phyloP scores from a whole-genome alignment of 2,888 invertebrate genomes.

The Nezara viridula region DNA sequence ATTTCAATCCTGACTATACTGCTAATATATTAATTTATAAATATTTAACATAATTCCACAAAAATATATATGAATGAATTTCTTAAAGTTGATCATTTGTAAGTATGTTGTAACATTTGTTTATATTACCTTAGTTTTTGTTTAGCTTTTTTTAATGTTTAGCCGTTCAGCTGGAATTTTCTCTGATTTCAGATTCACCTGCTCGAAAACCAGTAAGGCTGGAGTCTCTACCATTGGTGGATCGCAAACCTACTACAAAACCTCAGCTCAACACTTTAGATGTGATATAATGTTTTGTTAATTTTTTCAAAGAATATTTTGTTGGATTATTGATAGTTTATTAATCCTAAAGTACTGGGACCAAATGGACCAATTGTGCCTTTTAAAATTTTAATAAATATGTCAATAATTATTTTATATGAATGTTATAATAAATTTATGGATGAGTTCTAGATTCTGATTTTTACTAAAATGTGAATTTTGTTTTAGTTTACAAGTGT shows the following conservation, averaged over 20 bases:
- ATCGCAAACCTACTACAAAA: slow-evolving; percentile 65
- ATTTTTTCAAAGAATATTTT: slow-evolving; percentile 20
- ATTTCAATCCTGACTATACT: no score
- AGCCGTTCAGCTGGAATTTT: no score
- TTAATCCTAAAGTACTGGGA: slow-evolving; percentile 38
- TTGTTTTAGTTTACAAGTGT: not conserved
- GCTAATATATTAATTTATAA: no score
- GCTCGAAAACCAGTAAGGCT: slow-evolving; percentile 70
- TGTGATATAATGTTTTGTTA: slow-evolving; percentile 64
- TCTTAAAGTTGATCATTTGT: no score
- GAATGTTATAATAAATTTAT: slow-evolving; percentile 43
- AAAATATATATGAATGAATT: no score
- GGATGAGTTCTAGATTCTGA: not conserved
- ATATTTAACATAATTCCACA: no score
- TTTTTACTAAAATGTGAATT: not conserved
- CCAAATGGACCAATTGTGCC: slow-evolving; percentile 49
- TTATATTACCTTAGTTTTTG: no score
- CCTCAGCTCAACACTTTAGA: slow-evolving; percentile 67
- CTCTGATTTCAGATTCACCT: slow-evolving; percentile 67
- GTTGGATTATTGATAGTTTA: slow-evolving; percentile 29
- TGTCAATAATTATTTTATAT: slow-evolving; percentile 36
- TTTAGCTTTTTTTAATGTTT: no score
- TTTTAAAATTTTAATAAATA: not conserved
- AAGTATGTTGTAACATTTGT: no score
- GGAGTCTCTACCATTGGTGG: slow-evolving; percentile 70